Percentiles rank a stretch among this genome's conserved stretches.
These are phyloP conservation scores for Microplitis manilae DNA, from an alignment of 2,888 invertebrate genomes.

Conservation along the genomic window DNA sequence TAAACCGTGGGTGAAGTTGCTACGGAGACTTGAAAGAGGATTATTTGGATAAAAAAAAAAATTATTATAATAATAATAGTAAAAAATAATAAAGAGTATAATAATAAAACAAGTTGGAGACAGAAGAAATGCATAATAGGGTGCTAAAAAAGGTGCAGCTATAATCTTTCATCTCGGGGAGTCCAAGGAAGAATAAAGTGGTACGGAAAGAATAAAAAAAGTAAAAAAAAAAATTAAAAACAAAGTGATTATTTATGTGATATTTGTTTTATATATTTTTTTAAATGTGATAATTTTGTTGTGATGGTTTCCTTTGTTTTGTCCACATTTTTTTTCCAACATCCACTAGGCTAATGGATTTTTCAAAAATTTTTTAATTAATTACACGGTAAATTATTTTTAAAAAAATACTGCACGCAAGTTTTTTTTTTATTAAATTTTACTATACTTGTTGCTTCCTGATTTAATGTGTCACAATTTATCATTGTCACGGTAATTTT, in stretches of 20 bases:
- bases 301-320: neutral
- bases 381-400: neutral
- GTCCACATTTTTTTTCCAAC: neutral
- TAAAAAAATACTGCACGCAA: neutral
- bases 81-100: slow-evolving; percentile 10
- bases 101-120: neutral
- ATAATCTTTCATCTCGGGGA: slow-evolving; percentile 30
- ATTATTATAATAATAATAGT: slow-evolving; percentile 8
- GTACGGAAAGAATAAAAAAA: slow-evolving; percentile 21
- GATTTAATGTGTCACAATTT: neutral
- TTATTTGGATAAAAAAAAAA: slow-evolving; percentile 10
- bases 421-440: neutral
- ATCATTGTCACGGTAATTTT: neutral
- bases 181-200: slow-evolving; percentile 29
- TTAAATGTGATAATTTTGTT: neutral
- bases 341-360: neutral
- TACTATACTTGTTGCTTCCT: neutral
- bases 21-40: slow-evolving; percentile 5
- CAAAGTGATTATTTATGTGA: slow-evolving; percentile 1
- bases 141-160: slow-evolving; percentile 25
- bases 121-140: slow-evolving; percentile 37
- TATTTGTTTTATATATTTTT: neutral
- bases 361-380: neutral
- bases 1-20: neutral
- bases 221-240: neutral